Evolutionary conservation across 2,888 invertebrate genomes (phyloP), one percentile per base, ranked within the genome.

Genomic region (Zhuqinia jingwanae): DNA sequence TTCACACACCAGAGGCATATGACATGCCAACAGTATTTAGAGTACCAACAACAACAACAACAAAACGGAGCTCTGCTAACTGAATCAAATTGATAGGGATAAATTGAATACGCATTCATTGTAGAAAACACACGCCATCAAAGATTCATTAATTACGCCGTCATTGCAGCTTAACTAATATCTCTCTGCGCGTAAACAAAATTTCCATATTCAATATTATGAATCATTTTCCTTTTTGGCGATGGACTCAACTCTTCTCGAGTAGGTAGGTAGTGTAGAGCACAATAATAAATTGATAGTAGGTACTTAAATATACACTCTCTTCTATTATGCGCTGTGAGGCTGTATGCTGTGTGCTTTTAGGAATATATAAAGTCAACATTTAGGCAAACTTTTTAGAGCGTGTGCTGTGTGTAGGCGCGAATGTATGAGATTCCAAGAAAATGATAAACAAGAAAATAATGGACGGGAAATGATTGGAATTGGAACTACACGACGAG

Each of bases 121-220:
- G 20, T 25, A 53, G 79, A 45, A 36, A 65, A 45, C 56, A 60
- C 45, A 17, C 45, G 27, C 17, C 73, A 84, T 68, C 65, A 78
- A 60, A 75, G 50, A 45, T 85, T 79, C 85, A 85, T 80, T 63
- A 85, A 85, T 85, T 80, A 79, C 60, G 47, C 47, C n/a, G 27
- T 22, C 70, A 78, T 27, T 70, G 85, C 63, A 63, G 85, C 79
- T 47, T 60, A 56, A 78, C 68, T 47, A 73, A 78, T 47, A 73
- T 17, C 1, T n/a, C n/a, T n/a, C n/a, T n/a, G n/a, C 13, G 11
- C 2, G 45, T 73, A 50, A 47, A 65, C 47, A 25, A 27, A 27
- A 50, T 45, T 20, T 53, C 8, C 73, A n/a, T n/a, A n/a, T n/a
- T n/a, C n/a, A n/a, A n/a, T n/a, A n/a, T 13, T 30, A 50, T 27